phyloP scores from a whole-genome alignment of 2,797 vertebrate species.

The Pempheris klunzingeri region DNA sequence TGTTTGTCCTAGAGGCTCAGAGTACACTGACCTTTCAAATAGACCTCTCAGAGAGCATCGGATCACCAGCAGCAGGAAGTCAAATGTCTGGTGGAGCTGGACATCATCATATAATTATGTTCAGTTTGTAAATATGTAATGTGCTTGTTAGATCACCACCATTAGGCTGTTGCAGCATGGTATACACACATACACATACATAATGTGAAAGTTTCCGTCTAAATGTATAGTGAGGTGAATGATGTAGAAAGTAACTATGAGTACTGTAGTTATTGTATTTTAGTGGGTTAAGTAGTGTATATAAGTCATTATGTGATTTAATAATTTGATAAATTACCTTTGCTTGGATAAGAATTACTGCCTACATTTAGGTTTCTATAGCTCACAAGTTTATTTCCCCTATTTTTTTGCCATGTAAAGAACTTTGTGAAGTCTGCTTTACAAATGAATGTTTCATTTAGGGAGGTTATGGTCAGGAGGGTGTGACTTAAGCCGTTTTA shows the following conservation, averaged over 20 bases:
- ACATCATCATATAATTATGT: background rate
- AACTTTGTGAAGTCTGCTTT: background rate
- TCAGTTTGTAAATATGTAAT: background rate
- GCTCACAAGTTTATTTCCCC: background rate
- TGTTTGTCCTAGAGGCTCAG: conserved; percentile 33
- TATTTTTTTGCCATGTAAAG: background rate
- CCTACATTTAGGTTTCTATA: background rate
- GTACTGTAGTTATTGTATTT: background rate
- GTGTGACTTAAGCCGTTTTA: background rate
- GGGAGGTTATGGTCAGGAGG: background rate
- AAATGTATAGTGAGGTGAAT: background rate
- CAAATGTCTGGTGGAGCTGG: background rate
- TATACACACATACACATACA: background rate
- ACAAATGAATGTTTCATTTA: background rate
- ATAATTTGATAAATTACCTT: background rate
- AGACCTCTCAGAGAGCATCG: conserved; percentile 41
- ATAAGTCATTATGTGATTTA: background rate
- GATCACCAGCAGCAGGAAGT: conserved; percentile 12
- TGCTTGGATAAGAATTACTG: background rate
- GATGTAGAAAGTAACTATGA: background rate
- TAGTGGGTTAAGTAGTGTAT: background rate
- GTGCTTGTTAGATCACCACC: background rate
- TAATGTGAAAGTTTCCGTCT: background rate
- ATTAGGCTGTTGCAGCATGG: background rate
- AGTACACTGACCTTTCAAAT: conserved; percentile 71